phyloP scores from a whole-genome alignment of 2,113 vertebrate species.

The Micronycteris hirsuta region DNA sequence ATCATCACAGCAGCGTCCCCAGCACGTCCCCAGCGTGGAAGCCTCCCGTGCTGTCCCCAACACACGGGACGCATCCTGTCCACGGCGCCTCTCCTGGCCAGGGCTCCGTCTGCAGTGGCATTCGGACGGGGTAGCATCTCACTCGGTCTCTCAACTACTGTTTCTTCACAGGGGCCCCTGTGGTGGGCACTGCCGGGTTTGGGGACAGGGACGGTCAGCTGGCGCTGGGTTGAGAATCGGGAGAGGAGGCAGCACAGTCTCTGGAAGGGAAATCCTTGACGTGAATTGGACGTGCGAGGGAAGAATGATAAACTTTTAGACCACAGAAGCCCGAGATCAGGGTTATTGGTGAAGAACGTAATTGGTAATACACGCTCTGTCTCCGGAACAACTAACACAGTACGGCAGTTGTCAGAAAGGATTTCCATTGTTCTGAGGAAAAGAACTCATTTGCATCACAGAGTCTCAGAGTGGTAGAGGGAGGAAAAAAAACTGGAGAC shows the following conservation, averaged over 20 bases:
- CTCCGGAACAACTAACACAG: too few relatives aligned
- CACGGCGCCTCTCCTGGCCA: not conserved
- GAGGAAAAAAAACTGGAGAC: not conserved
- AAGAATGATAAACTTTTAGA: not conserved
- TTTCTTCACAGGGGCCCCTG: not conserved
- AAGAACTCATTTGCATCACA: not conserved
- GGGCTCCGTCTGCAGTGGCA: not conserved
- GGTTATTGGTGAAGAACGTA: not conserved
- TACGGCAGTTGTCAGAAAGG: too few relatives aligned
- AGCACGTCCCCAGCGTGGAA: not conserved
- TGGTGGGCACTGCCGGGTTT: not conserved
- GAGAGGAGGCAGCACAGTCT: not conserved
- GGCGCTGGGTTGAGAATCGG: not conserved
- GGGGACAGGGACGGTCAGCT: not conserved
- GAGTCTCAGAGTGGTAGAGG: not conserved
- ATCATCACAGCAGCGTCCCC: too few relatives aligned
- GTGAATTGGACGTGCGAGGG: not conserved
- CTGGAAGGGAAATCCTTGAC: not conserved
- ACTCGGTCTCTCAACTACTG: not conserved
- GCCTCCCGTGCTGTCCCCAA: rapidly evolving
- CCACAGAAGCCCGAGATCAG: not conserved
- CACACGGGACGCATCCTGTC: not conserved
- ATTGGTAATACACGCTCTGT: too few relatives aligned
- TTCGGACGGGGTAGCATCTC: not conserved
- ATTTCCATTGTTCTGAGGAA: not conserved